Evolutionary conservation across 2,797 vertebrate species (phyloP).

Genomic region (Myotis daubentonii): DNA sequence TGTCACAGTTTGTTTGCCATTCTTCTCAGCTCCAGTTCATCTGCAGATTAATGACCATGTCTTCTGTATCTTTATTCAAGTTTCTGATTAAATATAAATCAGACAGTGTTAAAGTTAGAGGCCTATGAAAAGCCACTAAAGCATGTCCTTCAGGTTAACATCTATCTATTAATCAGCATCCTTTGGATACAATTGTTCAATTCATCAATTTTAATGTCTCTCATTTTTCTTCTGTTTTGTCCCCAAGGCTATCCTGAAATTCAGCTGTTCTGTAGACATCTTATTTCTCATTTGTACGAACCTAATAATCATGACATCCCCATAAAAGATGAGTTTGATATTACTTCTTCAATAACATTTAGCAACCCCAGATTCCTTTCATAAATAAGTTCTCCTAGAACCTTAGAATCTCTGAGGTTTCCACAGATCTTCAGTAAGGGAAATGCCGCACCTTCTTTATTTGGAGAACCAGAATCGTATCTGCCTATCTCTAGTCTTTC

Average conservation of each 20-base stretch:
- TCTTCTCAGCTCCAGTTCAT: constrained; percentile 3
- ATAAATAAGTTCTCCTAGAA: neutral
- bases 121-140: constrained; percentile 39
- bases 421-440: neutral
- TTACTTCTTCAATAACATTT: neutral
- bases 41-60: constrained; percentile 37
- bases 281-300: constrained; percentile 44
- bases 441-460: neutral
- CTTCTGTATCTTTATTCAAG: constrained; percentile 52
- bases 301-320: neutral
- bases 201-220: constrained; percentile 66
- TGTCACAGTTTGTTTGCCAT: constrained; percentile 9
- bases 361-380: neutral
- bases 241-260: constrained; percentile 27
- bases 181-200: constrained; percentile 53
- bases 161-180: constrained; percentile 57
- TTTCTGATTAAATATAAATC: constrained; percentile 58
- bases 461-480: neutral
- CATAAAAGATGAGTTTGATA: neutral
- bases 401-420: neutral
- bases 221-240: constrained; percentile 67
- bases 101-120: constrained; percentile 46
- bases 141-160: constrained; percentile 38
- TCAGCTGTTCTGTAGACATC: constrained; percentile 15
- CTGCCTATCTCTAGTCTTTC: neutral